Conservation (phyloP, 2,888 invertebrate species). For the Tinea semifulvella region DNA sequence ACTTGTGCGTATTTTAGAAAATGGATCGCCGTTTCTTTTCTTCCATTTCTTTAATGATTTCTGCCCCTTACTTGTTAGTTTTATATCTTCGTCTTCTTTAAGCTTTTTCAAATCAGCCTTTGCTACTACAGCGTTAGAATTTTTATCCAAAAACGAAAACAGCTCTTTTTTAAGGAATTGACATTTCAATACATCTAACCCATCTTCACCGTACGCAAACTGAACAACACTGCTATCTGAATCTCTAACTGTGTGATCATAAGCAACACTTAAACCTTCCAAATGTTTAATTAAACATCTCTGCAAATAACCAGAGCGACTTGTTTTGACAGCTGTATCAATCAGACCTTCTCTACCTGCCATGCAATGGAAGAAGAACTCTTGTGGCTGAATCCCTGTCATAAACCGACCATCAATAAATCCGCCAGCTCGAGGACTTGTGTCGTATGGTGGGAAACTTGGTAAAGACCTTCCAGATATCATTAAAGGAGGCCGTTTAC, state of each 20-base stretch:
- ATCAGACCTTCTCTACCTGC: slow-evolving; percentile 99
- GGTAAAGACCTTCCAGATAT: slow-evolving; percentile 92
- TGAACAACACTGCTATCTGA: slow-evolving; percentile 93
- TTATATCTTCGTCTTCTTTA: slow-evolving; percentile 61
- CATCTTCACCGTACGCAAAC: slow-evolving; percentile 94
- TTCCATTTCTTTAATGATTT: slow-evolving; percentile 72
- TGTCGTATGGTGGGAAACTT: slow-evolving; percentile 88
- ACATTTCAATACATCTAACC: slow-evolving; percentile 87
- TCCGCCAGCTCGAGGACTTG: slow-evolving; percentile 92
- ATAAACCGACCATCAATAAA: slow-evolving; percentile 96
- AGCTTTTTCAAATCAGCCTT: slow-evolving; percentile 65
- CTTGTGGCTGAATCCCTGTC: slow-evolving; percentile 98
- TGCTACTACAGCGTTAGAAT: slow-evolving; percentile 72
- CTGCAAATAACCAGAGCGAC: slow-evolving; percentile 97
- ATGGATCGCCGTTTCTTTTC: slow-evolving; percentile 57
- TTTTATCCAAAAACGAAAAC: slow-evolving; percentile 83
- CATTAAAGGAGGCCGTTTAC: slow-evolving; percentile 94
- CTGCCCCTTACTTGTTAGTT: slow-evolving; percentile 59
- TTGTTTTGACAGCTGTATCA: slow-evolving; percentile 99
- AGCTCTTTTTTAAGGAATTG: slow-evolving; percentile 83
- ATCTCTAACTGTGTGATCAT: slow-evolving; percentile 96
- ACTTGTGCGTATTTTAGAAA: slow-evolving; percentile 53
- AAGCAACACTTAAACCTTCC: slow-evolving; percentile 92
- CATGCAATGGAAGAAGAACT: slow-evolving; percentile 99
- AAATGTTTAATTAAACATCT: slow-evolving; percentile 97